phyloP scores from a whole-genome alignment of 2,797 vertebrate species.

The Notamacropus eugenii region DNA sequence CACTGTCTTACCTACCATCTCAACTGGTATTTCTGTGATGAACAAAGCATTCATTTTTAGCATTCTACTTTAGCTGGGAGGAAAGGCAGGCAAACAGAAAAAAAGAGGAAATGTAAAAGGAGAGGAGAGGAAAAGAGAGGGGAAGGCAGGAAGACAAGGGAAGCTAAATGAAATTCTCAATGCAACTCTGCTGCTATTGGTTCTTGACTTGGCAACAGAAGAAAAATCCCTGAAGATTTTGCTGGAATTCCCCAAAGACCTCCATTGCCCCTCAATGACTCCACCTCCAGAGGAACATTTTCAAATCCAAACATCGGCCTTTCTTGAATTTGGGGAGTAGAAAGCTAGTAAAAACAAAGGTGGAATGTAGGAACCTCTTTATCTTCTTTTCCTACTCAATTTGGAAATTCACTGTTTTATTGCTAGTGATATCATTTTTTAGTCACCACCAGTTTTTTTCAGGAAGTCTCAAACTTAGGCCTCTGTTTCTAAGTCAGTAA shows the following conservation, averaged over 20 bases:
- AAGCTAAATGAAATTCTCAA: not conserved
- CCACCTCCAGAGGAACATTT: conserved; percentile 55
- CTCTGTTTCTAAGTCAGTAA: conserved; percentile 48
- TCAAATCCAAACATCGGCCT: conserved; percentile 59
- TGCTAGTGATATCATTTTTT: conserved; percentile 72
- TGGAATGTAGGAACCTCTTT: conserved; percentile 70
- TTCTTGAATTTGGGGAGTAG: conserved; percentile 38
- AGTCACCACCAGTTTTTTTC: conserved; percentile 68
- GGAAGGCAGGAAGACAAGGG: not conserved
- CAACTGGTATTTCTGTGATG: not conserved
- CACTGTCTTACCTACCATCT: not conserved
- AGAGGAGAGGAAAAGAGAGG: not conserved
- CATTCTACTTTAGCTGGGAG: not conserved
- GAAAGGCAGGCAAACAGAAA: not conserved
- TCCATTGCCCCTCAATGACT: conserved; percentile 45
- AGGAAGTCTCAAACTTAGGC: conserved; percentile 62
- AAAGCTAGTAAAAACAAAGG: conserved; percentile 72
- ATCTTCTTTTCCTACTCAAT: conserved; percentile 73
- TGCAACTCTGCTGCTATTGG: not conserved
- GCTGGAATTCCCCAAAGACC: conserved; percentile 61
- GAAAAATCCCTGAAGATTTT: conserved; percentile 51
- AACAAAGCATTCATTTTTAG: not conserved
- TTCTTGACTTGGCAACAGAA: conserved; percentile 24
- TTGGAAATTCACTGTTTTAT: conserved; percentile 76
- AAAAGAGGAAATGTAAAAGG: not conserved